These are phyloP conservation scores for Villa cingulata DNA, from an alignment of 2,888 invertebrate genomes.

Conservation along the genomic window DNA sequence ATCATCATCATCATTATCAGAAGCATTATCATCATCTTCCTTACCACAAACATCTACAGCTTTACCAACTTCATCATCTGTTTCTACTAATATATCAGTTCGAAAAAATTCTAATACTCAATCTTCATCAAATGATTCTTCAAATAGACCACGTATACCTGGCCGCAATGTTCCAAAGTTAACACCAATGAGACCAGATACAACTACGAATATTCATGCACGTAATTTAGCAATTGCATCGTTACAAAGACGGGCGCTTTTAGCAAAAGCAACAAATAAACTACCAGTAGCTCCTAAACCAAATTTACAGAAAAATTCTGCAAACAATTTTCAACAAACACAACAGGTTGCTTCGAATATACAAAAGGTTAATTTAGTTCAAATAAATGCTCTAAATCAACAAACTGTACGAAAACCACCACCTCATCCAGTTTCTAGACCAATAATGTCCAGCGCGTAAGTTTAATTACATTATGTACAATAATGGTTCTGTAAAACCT, in stretches of 20 bases:
- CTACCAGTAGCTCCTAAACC: background rate
- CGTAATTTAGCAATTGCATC: background rate
- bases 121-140: constrained; percentile 13
- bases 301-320: too few relatives aligned
- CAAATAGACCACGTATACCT: background rate
- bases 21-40: background rate
- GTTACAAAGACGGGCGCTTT: background rate
- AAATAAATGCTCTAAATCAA: too few relatives aligned
- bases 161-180: constrained; percentile 22
- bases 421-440: too few relatives aligned
- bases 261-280: background rate
- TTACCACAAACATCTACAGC: background rate
- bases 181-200: constrained; percentile 31
- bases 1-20: background rate
- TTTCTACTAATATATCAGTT: background rate
- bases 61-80: background rate
- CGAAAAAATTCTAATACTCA: constrained; percentile 17
- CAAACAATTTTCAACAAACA: too few relatives aligned
- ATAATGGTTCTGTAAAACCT: too few relatives aligned
- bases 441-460: too few relatives aligned
- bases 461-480: too few relatives aligned
- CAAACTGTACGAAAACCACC: too few relatives aligned
- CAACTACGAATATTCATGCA: background rate
- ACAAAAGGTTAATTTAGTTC: too few relatives aligned
- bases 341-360: too few relatives aligned